These are phyloP conservation scores for Leptinotarsa lineolata DNA, from an alignment of 1,140 invertebrate genomes.

Conservation along the genomic window DNA sequence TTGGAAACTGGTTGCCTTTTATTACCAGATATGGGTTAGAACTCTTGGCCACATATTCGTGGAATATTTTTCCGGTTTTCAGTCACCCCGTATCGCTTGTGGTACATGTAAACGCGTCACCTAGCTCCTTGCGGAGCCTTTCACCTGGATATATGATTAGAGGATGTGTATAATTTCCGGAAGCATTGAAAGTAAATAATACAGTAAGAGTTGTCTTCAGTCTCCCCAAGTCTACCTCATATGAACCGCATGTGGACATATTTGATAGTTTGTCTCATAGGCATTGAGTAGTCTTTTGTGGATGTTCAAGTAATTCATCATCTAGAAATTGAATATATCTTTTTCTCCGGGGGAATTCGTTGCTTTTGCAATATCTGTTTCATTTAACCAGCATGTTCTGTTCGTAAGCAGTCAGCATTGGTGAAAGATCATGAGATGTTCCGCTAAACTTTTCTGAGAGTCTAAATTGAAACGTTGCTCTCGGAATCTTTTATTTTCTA, in stretches of 20 bases:
- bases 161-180: constrained; percentile 11
- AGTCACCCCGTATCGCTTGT: constrained; percentile 54
- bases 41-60: constrained; percentile 53
- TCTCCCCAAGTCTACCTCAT: constrained; percentile 42
- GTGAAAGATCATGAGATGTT: too few relatives aligned
- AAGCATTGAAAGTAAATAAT: constrained; percentile 39
- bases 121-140: neutral
- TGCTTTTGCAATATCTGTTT: too few relatives aligned
- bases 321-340: too few relatives aligned
- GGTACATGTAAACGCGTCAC: constrained; percentile 48
- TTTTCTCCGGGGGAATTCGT: too few relatives aligned
- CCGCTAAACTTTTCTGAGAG: too few relatives aligned
- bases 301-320: constrained; percentile 44
- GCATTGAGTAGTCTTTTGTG: constrained; percentile 46
- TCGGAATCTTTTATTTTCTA: neutral
- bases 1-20: constrained; percentile 42
- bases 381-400: too few relatives aligned
- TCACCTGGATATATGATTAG: constrained; percentile 22
- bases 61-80: constrained; percentile 47
- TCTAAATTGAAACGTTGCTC: neutral
- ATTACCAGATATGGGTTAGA: constrained; percentile 48
- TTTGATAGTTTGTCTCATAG: constrained; percentile 49
- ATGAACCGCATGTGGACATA: constrained; percentile 48
- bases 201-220: constrained; percentile 49
- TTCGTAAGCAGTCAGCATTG: too few relatives aligned